Evolutionary conservation across 2,888 invertebrate species (phyloP).

Genomic region (Platycnemis pennipes): DNA sequence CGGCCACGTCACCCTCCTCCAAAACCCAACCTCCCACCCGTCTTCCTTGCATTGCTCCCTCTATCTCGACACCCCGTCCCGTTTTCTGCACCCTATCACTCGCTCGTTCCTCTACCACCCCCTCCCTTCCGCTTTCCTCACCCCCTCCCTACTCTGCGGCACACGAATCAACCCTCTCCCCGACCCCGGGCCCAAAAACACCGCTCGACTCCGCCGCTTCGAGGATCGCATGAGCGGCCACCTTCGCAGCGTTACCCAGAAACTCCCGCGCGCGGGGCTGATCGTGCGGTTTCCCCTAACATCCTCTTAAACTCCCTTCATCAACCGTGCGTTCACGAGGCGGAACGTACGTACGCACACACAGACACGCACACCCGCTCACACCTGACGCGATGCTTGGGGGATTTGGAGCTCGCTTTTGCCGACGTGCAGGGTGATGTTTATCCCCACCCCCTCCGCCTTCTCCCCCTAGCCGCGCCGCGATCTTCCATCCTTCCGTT

Average conservation of each 20-base stretch:
- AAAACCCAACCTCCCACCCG: too few species aligned
- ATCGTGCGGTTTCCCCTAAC: constrained; percentile 14
- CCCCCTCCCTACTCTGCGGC: too few species aligned
- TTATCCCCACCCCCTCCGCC: neutral
- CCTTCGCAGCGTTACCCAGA: neutral
- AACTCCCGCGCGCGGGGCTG: neutral
- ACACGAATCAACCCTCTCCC: too few species aligned
- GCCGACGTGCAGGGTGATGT: neutral
- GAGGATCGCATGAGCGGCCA: neutral
- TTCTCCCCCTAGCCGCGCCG: neutral
- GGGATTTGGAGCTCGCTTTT: neutral
- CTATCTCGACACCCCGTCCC: too few species aligned
- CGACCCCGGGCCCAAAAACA: neutral
- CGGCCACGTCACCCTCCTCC: too few species aligned
- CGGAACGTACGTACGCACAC: neutral
- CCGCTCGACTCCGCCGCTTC: neutral
- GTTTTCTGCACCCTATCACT: too few species aligned
- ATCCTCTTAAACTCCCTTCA: constrained; percentile 14
- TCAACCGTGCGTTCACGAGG: neutral
- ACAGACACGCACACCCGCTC: neutral
- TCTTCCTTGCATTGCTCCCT: too few species aligned
- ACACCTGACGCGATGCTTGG: constrained; percentile 10
- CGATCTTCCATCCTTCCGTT: neutral
- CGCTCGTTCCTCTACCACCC: neutral
- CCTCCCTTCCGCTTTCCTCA: neutral